Evolutionary conservation across 2,797 vertebrate genomes (phyloP).

Genomic region (Peromyscus melanophrys): DNA sequence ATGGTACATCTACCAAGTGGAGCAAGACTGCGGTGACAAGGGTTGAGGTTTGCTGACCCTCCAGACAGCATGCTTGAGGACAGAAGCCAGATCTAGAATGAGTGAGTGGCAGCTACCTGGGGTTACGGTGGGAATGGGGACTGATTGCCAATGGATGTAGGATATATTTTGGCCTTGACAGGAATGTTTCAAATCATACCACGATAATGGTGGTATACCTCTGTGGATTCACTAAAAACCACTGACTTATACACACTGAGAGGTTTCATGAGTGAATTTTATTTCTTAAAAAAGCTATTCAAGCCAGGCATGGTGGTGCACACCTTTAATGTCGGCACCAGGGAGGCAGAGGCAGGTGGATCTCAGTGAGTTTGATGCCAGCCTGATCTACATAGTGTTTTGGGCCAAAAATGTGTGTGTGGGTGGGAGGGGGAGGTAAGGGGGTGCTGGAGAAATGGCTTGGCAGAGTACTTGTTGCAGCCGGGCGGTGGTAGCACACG

Average conservation of each 20-base stretch:
- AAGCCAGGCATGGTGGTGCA: background rate
- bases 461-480: background rate
- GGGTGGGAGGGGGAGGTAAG: background rate
- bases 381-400: background rate
- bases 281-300: background rate
- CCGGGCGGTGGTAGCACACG: no score
- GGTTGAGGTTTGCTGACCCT: background rate
- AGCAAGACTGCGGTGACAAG: background rate
- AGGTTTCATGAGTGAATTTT: background rate
- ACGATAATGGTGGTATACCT: background rate
- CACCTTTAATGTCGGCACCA: background rate
- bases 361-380: background rate
- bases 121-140: background rate
- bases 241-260: background rate
- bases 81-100: background rate
- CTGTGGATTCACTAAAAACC: background rate
- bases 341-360: background rate
- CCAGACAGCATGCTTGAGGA: background rate
- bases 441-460: background rate
- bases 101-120: background rate
- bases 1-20: accelerated
- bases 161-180: background rate
- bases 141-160: accelerated
- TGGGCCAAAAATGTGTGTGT: background rate
- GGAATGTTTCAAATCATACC: background rate